These are phyloP conservation scores for Oxyura jamaicensis DNA, from an alignment of 2,113 vertebrate species.

Conservation along the genomic window DNA sequence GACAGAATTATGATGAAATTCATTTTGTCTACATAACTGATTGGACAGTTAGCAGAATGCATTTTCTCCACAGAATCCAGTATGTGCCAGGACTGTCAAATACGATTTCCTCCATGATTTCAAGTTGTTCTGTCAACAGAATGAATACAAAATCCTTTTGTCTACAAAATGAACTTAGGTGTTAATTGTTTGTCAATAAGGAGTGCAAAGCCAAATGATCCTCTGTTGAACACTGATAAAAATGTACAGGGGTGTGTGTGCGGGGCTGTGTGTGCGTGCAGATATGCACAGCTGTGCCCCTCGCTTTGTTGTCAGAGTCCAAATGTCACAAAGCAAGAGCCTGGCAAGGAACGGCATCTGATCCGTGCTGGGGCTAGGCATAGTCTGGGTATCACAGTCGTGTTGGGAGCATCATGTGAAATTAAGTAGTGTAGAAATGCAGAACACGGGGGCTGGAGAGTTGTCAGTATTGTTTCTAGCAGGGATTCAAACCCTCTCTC, in stretches of 20 bases:
- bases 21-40: slow-evolving; percentile 75
- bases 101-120: slow-evolving; percentile 27
- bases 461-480: neutral
- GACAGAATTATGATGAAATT: slow-evolving; percentile 79
- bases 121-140: slow-evolving; percentile 68
- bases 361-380: neutral
- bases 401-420: neutral
- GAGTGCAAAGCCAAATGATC: slow-evolving; percentile 38
- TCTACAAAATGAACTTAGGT: slow-evolving; percentile 49
- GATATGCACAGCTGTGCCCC: neutral
- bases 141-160: slow-evolving; percentile 60
- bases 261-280: neutral
- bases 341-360: neutral
- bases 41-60: slow-evolving; percentile 63
- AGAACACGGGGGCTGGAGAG: fast-evolving
- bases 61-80: slow-evolving; percentile 52
- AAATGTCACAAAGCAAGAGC: neutral
- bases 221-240: slow-evolving; percentile 68
- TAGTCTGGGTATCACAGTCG: neutral
- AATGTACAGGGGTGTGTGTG: neutral
- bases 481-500: neutral
- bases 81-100: slow-evolving; percentile 66
- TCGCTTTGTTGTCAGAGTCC: neutral
- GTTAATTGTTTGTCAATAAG: slow-evolving; percentile 65
- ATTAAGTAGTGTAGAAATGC: neutral